phyloP scores from a whole-genome alignment of 2,797 vertebrate genomes.

The Aeoliscus strigatus region DNA sequence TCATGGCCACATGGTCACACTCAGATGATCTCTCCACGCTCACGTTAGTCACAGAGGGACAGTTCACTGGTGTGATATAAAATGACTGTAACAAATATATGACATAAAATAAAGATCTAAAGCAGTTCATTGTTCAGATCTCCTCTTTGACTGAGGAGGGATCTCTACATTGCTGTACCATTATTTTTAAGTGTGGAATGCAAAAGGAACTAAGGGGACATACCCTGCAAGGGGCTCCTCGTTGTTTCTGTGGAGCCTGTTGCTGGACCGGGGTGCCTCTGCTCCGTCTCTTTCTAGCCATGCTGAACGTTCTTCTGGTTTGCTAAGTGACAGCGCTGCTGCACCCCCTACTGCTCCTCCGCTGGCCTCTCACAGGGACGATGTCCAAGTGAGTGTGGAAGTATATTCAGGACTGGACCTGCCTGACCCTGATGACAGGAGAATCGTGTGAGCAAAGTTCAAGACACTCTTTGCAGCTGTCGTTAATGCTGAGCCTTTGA shows the following conservation, averaged over 20 bases:
- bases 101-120: neutral
- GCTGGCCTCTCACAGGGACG: neutral
- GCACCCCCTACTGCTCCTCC: constrained; percentile 10
- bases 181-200: constrained; percentile 1
- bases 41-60: constrained; percentile 4
- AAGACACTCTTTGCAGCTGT: constrained; percentile 22
- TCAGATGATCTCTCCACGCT: constrained; percentile 12
- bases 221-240: constrained; percentile 43
- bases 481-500: constrained; percentile 19
- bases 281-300: constrained; percentile 72
- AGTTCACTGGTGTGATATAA: neutral
- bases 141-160: neutral
- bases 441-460: constrained; percentile 69
- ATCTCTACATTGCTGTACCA: neutral
- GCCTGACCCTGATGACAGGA: constrained; percentile 64
- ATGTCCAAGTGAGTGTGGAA: constrained; percentile 23
- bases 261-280: constrained; percentile 46
- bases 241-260: constrained; percentile 28
- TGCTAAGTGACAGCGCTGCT: constrained; percentile 1
- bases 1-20: neutral
- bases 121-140: no score
- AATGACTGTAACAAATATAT: constrained; percentile 4
- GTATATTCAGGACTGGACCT: constrained; percentile 16
- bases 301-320: constrained; percentile 33
- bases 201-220: constrained; percentile 7